Base-by-base conservation (phyloP, 2,797 vertebrate species). In the Rhinogobio ventralis region DNA sequence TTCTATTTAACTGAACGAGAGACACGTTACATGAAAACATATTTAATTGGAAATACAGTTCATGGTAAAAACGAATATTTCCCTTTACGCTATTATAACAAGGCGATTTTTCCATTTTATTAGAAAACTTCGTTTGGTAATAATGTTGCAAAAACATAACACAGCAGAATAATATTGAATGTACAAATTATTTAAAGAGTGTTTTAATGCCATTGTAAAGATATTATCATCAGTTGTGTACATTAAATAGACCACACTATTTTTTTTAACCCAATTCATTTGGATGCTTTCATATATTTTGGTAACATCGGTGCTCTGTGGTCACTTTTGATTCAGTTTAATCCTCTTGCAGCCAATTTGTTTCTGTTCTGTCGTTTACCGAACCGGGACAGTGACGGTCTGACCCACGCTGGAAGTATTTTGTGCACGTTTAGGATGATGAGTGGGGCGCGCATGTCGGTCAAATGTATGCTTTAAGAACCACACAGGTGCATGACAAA, bases 391-490 rank as follows among this genome's bases (percentile, higher is more conserved):
- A 79, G 39, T 60, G 53, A 77, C 49, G 36, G 49, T 69, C 66
- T 62, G 69, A 71, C 49, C 78, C 78, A 69, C 49, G 15, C 71
- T 66, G 78, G 69, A 87, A 39, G 45, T 79, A 51, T 86, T 79
- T 45, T 25, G 28, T 60, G 68, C 46, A 42, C 51, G 82, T 75
- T 80, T 69, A 82, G 51, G 64, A 66, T 39, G 74, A 82, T 78
- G 79, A 83, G 72, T 42, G 30, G 28, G n/a, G 23, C 25, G 77
- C 19, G 85, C 73, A 85, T 79, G 68, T 64, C 79, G 60, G 73
- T 86, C 87, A 82, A 75, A 82, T 85, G n/a, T 62, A 67, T 25
- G 74, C 45, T 64, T 78, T 42, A 66, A 57, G 25, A 80, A 15
- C 67, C 69, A 55, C 77, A 80, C 78, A 85, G 84, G 78, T 81